Conservation (phyloP, 1,140 invertebrate species). For the Trichonephila clavipes region DNA sequence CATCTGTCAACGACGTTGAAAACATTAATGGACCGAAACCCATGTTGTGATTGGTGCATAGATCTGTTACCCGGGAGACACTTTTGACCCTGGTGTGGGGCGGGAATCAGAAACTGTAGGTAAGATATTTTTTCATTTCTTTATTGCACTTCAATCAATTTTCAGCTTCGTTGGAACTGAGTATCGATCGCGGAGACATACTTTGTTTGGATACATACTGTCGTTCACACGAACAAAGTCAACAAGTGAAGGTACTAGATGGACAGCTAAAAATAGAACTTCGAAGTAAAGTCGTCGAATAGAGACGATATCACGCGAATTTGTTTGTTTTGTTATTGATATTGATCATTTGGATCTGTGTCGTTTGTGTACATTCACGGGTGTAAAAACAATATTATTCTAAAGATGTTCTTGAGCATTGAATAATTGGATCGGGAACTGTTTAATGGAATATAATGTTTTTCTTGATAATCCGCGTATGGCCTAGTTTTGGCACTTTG, state of each 20-base stretch:
- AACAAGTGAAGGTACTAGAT: conserved; percentile 10
- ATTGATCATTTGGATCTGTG: too few relatives aligned
- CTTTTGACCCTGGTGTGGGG: background rate
- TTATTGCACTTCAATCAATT: conserved; percentile 58
- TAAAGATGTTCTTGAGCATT: too few relatives aligned
- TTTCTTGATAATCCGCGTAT: too few relatives aligned
- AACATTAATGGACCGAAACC: background rate
- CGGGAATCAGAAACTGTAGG: background rate
- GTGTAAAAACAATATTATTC: too few relatives aligned
- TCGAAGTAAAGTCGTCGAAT: background rate
- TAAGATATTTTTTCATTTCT: conserved; percentile 17
- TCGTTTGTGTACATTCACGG: too few relatives aligned
- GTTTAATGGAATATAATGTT: too few relatives aligned
- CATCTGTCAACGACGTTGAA: background rate
- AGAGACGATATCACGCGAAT: background rate
- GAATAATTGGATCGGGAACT: too few relatives aligned
- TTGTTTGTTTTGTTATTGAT: too few relatives aligned
- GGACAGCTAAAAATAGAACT: background rate
- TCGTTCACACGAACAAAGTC: background rate
- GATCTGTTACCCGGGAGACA: conserved; percentile 69
- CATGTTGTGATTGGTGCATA: conserved; percentile 31
- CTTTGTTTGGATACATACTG: background rate
- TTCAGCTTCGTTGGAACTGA: background rate
- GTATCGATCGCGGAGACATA: conserved; percentile 5
- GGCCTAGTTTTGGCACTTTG: too few relatives aligned